These are phyloP conservation scores for Rhynchonycteris naso DNA, from an alignment of 2,797 vertebrate genomes.

Conservation along the genomic window DNA sequence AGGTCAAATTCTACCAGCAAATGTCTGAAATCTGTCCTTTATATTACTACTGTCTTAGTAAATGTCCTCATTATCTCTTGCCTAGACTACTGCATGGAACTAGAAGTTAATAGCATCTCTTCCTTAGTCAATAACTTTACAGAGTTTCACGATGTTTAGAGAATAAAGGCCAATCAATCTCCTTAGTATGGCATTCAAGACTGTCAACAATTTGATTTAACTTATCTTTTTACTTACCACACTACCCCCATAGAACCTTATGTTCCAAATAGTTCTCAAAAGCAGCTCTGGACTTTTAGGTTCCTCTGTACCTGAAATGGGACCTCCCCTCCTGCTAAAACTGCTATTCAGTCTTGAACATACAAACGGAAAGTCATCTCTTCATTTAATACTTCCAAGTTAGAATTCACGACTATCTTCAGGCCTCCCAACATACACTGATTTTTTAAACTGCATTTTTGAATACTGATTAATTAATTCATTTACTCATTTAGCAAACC, in stretches of 20 bases:
- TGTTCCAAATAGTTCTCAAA: neutral
- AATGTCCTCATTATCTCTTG: neutral
- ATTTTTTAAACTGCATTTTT: neutral
- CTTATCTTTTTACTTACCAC: neutral
- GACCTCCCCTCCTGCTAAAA: neutral
- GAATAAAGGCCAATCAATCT: neutral
- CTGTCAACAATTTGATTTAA: constrained; percentile 16
- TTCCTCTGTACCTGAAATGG: neutral
- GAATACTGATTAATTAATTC: neutral
- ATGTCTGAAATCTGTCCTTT: constrained; percentile 6
- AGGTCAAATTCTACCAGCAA: constrained; percentile 38
- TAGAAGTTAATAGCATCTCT: neutral
- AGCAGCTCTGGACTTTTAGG: neutral
- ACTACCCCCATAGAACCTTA: neutral
- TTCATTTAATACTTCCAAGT: constrained; percentile 4
- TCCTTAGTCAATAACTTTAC: neutral
- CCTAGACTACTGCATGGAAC: neutral
- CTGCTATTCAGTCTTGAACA: neutral
- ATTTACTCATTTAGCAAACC: constrained; percentile 19
- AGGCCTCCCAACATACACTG: neutral
- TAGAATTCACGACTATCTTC: constrained; percentile 10
- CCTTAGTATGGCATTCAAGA: neutral
- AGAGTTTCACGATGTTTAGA: constrained; percentile 15
- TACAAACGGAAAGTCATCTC: constrained; percentile 3
- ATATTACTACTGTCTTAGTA: neutral